Base-by-base conservation (phyloP, 2,113 vertebrate species). In the Albula goreensis region DNA sequence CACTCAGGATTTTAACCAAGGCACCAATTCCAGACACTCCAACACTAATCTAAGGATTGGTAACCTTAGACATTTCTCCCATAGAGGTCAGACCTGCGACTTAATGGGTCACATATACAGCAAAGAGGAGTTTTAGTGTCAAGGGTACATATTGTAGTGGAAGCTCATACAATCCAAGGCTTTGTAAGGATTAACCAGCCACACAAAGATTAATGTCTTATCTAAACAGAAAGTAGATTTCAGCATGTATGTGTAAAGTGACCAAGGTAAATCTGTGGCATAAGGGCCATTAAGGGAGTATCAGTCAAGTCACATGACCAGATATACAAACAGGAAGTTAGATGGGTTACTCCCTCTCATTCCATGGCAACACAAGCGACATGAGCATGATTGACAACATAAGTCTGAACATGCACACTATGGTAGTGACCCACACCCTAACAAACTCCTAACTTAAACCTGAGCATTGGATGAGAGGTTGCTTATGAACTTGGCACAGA, bases 221-320 rank as follows among this genome's bases (percentile, higher is more conserved):
- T 78, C 15, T 13, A 10, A 78, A 31, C 77, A 48, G 48, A 78
- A 11, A 78, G 19, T 12, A 56, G n/a, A 17, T 74, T 19, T 17
- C 11, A 19, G 66, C n/a, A 74, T 74, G 19, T 25, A 31, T 9
- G 25, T 31, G 22, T 31, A 77, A 31, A 31, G 5, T 10, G 10
- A 77, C 9, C 8, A 60, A 12, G 17, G 11, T 15, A 60, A 60
- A 15, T 60, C 5, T 77, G 10, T 4, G 22, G 25, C 22, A 15
- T 60, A 15, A 60, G 10, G 3, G 31, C 31, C 31, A 41, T 41
- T 41, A 56, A 56, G 53, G 53, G 53, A 12, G 12, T 70, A 19
- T 6, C 66, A 22, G 17, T 70, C n/a, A 84, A 78, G 31, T 85
- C 63, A 74, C 50, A 77, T 84, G 12, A 66, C 78, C 48, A 15